Percentiles rank a stretch among this genome's conserved stretches.
These are phyloP conservation scores for Sturnira hondurensis DNA, from an alignment of 2,113 vertebrate species.

Conservation along the genomic window DNA sequence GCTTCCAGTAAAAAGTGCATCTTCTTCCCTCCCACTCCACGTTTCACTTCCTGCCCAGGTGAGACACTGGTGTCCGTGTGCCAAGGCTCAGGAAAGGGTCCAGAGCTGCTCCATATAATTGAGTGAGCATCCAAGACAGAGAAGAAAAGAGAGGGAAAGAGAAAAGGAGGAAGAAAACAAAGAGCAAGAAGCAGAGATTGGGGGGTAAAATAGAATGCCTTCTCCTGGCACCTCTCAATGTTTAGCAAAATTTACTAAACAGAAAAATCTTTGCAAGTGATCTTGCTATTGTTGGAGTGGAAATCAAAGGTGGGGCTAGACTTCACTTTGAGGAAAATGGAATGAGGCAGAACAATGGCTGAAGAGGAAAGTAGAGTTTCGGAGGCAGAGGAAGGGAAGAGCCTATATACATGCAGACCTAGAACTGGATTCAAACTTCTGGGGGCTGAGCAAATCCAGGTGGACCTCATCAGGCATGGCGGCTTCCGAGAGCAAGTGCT, in stretches of 20 bases:
- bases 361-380: not conserved
- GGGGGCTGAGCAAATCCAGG: not conserved
- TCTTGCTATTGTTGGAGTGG: not conserved
- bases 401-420: rapidly evolving
- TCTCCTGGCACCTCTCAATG: not conserved
- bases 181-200: not conserved
- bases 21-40: not conserved
- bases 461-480: too few relatives aligned
- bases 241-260: not conserved
- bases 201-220: not conserved
- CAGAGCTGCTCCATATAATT: not conserved
- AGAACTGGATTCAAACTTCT: not conserved
- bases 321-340: not conserved
- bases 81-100: not conserved
- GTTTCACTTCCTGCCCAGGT: not conserved
- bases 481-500: not conserved
- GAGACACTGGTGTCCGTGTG: not conserved
- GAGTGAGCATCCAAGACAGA: not conserved
- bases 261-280: not conserved
- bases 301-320: not conserved
- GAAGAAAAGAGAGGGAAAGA: not conserved
- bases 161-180: not conserved
- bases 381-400: not conserved
- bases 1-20: not conserved
- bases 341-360: not conserved